Base-by-base conservation (phyloP, 1,140 invertebrate species). In the Camponotus floridanus region DNA sequence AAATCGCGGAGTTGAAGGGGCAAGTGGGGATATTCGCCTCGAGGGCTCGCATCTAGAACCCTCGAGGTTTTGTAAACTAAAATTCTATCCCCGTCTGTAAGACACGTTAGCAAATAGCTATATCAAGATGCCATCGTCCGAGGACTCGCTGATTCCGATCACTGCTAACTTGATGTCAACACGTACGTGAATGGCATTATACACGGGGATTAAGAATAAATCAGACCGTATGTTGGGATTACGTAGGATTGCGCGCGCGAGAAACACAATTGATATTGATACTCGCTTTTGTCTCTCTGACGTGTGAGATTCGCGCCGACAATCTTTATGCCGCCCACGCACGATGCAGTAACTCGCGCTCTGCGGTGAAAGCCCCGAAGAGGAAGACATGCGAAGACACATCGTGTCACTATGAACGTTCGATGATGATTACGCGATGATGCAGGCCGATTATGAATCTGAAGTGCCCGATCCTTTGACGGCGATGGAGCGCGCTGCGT, bases 391-490 rank as follows among this genome's bases (percentile, higher is more conserved):
- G 68, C 79, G 68, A 83, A 83, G 79, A 74, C 31, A 62, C 48
- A 55, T 48, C 55, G 39, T 83, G 79, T 83, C 79, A 83, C 68
- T 83, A 45, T 8, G 65, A 61, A 55, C 45, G 79, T 61, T 26
- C 55, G 67, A 83, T 74, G 67, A 81, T 81, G 68, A 74, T 83
- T 61, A 48, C n/a, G 55, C 55, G 79, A 81, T 61, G 79, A 83
- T 57, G 51, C 68, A 36, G 39, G 31, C 31, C 26, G 67, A 81
- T 81, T 81, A 81, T 31, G 39, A 81, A 57, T 81, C 68, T 42
- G 45, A 9, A 42, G 39, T 39, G 79, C 42, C 51, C 39, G 18
- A 59, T 51, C 9, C 67, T 61, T 83, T 62, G 26, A 73, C 65
- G 67, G 33, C 42, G 48, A 64, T 11, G 42, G 3, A 65, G 1